Evolutionary conservation across 1,140 invertebrate genomes (phyloP).

Genomic region (Limonius californicus): DNA sequence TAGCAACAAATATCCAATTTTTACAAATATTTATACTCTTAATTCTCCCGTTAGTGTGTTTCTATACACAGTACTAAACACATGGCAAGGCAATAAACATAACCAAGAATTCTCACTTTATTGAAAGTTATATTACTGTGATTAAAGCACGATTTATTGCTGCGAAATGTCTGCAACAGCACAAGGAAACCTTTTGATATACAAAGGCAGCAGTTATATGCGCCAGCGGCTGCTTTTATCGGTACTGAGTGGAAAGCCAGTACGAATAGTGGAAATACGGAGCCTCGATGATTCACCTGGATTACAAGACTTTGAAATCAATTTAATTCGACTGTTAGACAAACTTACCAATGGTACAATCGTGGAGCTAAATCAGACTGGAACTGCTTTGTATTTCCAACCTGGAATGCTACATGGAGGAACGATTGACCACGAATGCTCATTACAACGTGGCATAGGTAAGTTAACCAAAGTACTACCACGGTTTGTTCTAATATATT

Average conservation of each 20-base stretch:
- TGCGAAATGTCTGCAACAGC: slow-evolving; percentile 8
- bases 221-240: slow-evolving; percentile 84
- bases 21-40: too few species aligned
- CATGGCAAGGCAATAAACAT: too few species aligned
- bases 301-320: slow-evolving; percentile 87
- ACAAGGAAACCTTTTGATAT: slow-evolving; percentile 57
- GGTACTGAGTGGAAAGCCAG: slow-evolving; percentile 82
- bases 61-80: too few species aligned
- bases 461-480: too few species aligned
- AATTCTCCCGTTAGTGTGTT: too few species aligned
- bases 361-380: slow-evolving; percentile 89
- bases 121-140: too few species aligned
- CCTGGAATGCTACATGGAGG: slow-evolving; percentile 91
- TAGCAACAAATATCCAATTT: too few species aligned
- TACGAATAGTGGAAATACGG: slow-evolving; percentile 85
- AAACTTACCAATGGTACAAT: slow-evolving; percentile 92
- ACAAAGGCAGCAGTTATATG: slow-evolving; percentile 88
- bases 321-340: slow-evolving; percentile 83
- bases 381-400: slow-evolving; percentile 82
- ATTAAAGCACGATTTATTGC: too few species aligned
- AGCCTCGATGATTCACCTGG: slow-evolving; percentile 80
- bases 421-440: slow-evolving; percentile 82
- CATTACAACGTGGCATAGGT: slow-evolving; percentile 61
- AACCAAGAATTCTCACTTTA: too few species aligned
- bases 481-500: too few species aligned